Evolutionary conservation across 2,797 vertebrate genomes (phyloP).

Genomic region (Varecia variegata): DNA sequence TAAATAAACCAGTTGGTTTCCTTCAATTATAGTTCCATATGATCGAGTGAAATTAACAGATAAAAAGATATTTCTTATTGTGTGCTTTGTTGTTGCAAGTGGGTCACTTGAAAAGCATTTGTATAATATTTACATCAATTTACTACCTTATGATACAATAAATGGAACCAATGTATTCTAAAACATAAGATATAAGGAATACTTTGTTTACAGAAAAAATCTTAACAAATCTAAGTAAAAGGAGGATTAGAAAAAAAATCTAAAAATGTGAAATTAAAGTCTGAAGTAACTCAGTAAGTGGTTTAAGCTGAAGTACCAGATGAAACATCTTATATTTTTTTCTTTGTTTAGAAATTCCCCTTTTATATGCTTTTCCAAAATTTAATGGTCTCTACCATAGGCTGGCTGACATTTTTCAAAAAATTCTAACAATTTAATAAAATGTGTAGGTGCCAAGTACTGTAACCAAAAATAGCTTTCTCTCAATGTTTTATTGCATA

Average conservation of each 20-base stretch:
- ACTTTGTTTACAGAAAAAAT: not conserved
- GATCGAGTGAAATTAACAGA: constrained; percentile 41
- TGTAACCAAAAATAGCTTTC: constrained; percentile 11
- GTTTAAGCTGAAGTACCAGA: not conserved
- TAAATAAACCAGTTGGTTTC: not conserved
- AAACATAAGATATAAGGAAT: not conserved
- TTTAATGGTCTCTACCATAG: constrained; percentile 1
- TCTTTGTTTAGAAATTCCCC: not conserved
- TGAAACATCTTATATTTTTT: not conserved
- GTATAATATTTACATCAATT: not conserved
- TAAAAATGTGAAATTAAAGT: not conserved
- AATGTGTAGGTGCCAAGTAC: not conserved
- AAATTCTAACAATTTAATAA: constrained; percentile 41
- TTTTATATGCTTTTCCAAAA: not conserved
- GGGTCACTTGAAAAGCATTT: not conserved
- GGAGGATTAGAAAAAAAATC: not conserved
- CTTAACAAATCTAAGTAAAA: not conserved
- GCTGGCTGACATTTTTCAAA: constrained; percentile 43
- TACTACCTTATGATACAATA: not conserved
- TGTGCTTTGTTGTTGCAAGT: not conserved
- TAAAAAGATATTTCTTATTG: not conserved
- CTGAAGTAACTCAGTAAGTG: not conserved
- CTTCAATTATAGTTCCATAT: not conserved
- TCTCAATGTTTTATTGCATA: not conserved
- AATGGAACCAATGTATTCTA: not conserved